phyloP scores from a whole-genome alignment of 2,888 invertebrate genomes.

The Eueremaeus valkanovi region DNA sequence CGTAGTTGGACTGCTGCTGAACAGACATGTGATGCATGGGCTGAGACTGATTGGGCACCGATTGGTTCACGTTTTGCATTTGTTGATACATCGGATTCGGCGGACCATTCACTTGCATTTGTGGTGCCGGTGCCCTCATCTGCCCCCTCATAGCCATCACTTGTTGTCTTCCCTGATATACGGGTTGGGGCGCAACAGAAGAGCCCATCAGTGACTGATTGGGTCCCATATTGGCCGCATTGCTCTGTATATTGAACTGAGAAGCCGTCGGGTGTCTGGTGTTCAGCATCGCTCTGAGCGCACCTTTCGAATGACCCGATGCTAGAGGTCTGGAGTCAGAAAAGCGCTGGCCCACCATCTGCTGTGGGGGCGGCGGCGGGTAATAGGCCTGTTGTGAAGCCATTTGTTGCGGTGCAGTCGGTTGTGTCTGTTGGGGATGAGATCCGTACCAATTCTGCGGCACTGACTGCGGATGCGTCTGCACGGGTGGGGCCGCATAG shows the following conservation, averaged over 20 bases:
- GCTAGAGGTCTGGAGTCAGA: slow-evolving; percentile 44
- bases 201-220: slow-evolving; percentile 24
- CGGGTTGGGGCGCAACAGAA: slow-evolving; percentile 33
- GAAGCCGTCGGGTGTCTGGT: slow-evolving; percentile 62
- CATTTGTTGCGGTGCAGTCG: background rate
- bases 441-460: slow-evolving; percentile 21
- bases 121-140: slow-evolving; percentile 34
- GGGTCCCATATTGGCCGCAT: slow-evolving; percentile 6
- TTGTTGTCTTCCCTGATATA: slow-evolving; percentile 45
- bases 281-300: slow-evolving; percentile 76
- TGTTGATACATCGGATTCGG: slow-evolving; percentile 34
- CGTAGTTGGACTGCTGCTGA: slow-evolving; percentile 37
- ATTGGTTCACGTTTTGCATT: slow-evolving; percentile 36
- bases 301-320: slow-evolving; percentile 74
- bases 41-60: background rate
- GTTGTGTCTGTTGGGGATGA: slow-evolving; percentile 13
- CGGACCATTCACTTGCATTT: slow-evolving; percentile 7
- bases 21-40: slow-evolving; percentile 34
- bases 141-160: slow-evolving; percentile 44
- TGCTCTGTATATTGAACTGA: slow-evolving; percentile 17
- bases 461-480: slow-evolving; percentile 1
- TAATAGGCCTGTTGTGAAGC: background rate
- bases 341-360: background rate
- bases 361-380: background rate
- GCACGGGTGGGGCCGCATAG: background rate